Conservation (phyloP, 2,113 vertebrate genomes). For the Xenopus tropicalis region DNA sequence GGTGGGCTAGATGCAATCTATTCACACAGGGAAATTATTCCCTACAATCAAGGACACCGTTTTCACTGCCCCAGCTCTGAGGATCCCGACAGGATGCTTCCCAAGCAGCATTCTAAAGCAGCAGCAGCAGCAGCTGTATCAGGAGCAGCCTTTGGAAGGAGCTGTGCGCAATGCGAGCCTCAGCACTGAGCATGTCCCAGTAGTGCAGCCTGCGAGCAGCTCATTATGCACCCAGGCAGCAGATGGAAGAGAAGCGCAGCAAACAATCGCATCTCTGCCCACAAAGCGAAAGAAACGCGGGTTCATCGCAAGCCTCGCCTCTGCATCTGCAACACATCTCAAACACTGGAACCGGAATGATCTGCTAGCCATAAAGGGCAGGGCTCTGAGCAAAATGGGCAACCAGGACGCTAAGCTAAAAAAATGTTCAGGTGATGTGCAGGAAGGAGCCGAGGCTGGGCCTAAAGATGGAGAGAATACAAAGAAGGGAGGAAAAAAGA, state of each 20-base stretch:
- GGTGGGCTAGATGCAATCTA: neutral
- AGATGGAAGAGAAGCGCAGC: conserved; percentile 67
- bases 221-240: conserved; percentile 65
- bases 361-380: conserved; percentile 66
- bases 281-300: conserved; percentile 58
- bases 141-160: conserved; percentile 66
- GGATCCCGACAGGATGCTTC: conserved; percentile 9
- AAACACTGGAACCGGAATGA: conserved; percentile 57
- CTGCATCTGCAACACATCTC: conserved; percentile 13
- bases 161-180: conserved; percentile 59
- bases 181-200: conserved; percentile 71
- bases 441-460: conserved; percentile 73
- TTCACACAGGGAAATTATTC: neutral
- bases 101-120: neutral
- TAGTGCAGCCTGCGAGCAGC: conserved; percentile 66
- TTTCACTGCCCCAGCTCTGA: neutral
- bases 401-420: conserved; percentile 94
- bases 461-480: conserved; percentile 74
- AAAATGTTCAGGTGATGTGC: conserved; percentile 69
- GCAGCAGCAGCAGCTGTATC: conserved; percentile 46
- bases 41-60: neutral
- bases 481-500: conserved; percentile 83
- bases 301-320: conserved; percentile 51
- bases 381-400: conserved; percentile 75
- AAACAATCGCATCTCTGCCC: conserved; percentile 61